Evolutionary conservation across 2,113 vertebrate species (phyloP).

Genomic region (Syrmaticus mikado): DNA sequence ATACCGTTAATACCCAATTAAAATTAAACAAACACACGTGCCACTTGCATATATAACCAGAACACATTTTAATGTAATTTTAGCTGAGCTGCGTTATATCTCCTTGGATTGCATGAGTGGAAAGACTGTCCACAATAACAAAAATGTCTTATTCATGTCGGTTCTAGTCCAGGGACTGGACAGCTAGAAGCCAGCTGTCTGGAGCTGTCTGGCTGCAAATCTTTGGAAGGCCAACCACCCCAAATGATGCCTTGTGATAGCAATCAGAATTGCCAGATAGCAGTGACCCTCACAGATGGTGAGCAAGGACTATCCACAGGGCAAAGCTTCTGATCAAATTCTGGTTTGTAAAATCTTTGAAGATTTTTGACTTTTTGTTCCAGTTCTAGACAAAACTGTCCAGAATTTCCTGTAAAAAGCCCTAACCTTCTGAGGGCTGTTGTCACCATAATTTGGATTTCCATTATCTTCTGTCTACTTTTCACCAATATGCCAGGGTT

Average conservation of each 20-base stretch:
- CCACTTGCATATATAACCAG: background rate
- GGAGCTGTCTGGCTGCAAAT: background rate
- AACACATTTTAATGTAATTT: background rate
- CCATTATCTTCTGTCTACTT: background rate
- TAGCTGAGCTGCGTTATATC: background rate
- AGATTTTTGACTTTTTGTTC: background rate
- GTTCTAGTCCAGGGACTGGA: background rate
- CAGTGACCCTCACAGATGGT: background rate
- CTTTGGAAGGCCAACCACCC: background rate
- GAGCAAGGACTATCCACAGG: background rate
- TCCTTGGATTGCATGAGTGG: background rate
- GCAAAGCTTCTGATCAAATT: background rate
- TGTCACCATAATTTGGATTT: background rate
- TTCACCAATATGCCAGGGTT: background rate
- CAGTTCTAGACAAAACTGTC: background rate
- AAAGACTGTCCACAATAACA: background rate
- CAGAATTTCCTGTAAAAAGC: background rate
- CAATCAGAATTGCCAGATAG: background rate
- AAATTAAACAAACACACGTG: conserved; percentile 25
- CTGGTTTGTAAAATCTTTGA: background rate
- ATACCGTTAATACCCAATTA: background rate
- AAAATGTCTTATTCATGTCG: background rate
- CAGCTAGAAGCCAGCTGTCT: background rate
- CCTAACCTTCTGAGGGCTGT: background rate
- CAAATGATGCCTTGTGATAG: background rate